Base-by-base conservation (phyloP, 2,888 invertebrate genomes). In the Polydrusus tereticollis region DNA sequence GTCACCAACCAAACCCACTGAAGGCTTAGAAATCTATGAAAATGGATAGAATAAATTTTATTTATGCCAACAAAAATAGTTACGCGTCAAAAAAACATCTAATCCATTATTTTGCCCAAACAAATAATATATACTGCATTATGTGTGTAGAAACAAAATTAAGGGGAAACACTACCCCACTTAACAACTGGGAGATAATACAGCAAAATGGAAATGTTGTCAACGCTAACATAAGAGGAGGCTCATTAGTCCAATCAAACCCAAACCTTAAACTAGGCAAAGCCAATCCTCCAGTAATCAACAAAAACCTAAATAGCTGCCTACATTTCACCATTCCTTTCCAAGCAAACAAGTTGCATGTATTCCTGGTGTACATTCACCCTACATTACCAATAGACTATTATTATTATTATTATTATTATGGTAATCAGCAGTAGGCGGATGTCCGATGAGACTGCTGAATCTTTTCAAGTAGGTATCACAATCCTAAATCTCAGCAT, bases 281-380 rank as follows among this genome's bases (percentile, higher is more conserved):
- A 36, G 50, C 65, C 7, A 65, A 65, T 29, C 41, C 47, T 10
- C 66, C 71, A 14, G 14, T 21, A 16, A 26, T 71, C 2, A 71
- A 59, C 21, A 71, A 71, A 12, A 23, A n/a, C 8, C 33, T 71
- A 14, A 71, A 65, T 33, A 59, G 66, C 20, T 59, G 66, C 14
- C 29, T 66, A 10, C 71, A 66, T 41, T 71, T 66, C 18, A 65
- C 66, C 12, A 66, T 71, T n/a, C 55, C 71, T 16, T 66, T 59
- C 60, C 7, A 29, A 45, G 45, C 52, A 1, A 55, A 66, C 47
- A 21, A 16, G 12, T 8, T 63, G n/a, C 59, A 70, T 21, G 26
- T 64, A 1, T 65, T 70, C 33, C 62, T 66, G 3, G 59, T 66
- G 2, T 60, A 71, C 38, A 41, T 69, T 36, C 69, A 62, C 12